Evolutionary conservation across 2,797 vertebrate genomes (phyloP).

Genomic region (Muraenolepis orangiensis): DNA sequence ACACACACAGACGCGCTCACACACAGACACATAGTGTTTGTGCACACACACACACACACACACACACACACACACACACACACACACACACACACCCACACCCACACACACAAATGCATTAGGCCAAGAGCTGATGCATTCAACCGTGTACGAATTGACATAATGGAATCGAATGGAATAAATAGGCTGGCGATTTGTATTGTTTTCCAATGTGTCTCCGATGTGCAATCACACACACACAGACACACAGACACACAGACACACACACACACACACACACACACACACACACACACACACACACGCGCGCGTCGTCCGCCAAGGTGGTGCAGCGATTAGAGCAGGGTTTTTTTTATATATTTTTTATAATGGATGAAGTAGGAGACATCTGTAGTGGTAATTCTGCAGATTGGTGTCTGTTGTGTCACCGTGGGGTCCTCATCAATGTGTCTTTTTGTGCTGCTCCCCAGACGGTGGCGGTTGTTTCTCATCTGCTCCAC

Average conservation of each 20-base stretch:
- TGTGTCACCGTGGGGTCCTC: not conserved
- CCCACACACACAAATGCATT: too few species aligned
- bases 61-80: constrained; percentile 19
- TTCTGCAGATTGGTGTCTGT: not conserved
- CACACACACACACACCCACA: not conserved
- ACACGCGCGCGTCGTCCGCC: not conserved
- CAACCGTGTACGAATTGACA: not conserved
- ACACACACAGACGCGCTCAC: too few species aligned
- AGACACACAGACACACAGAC: not conserved
- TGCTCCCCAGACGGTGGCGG: not conserved
- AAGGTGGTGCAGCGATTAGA: too few species aligned
- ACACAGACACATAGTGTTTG: too few species aligned
- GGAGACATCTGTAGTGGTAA: not conserved
- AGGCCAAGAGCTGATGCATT: not conserved
- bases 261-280: not conserved
- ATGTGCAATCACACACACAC: constrained; percentile 1
- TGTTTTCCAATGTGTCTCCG: not conserved
- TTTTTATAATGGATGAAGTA: too few species aligned
- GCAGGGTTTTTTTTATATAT: too few species aligned
- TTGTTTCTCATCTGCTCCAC: not conserved
- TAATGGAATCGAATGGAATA: not conserved
- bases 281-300: not conserved
- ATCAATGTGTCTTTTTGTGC: not conserved
- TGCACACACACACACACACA: constrained; percentile 6
- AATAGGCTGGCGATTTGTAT: not conserved